These are phyloP conservation scores for Oryzias woworae DNA, from an alignment of 2,113 vertebrate genomes.

Conservation along the genomic window DNA sequence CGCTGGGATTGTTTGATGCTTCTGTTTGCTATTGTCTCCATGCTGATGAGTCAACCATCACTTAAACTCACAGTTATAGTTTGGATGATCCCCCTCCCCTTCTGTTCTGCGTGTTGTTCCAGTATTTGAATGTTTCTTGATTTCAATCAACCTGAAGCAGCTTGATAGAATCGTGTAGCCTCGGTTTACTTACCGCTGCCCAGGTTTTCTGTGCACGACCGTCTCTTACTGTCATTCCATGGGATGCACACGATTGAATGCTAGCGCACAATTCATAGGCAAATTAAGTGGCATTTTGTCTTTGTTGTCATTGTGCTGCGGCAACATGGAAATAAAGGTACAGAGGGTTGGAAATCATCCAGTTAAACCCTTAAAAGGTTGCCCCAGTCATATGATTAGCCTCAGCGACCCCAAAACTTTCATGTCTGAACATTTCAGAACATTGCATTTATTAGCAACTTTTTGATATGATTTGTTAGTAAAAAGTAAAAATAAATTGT, in stretches of 20 bases:
- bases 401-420: background rate
- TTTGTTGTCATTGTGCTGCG: constrained; percentile 6
- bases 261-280: constrained; percentile 1
- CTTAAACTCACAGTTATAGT: constrained; percentile 49
- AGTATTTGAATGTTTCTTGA: constrained; percentile 40
- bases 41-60: constrained; percentile 51
- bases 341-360: background rate
- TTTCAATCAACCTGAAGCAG: constrained; percentile 45
- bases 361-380: background rate
- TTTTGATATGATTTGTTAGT: too few relatives aligned
- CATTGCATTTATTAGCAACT: too few relatives aligned
- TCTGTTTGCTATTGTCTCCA: constrained; percentile 45
- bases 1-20: constrained; percentile 23
- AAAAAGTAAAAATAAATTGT: too few relatives aligned
- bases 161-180: constrained; percentile 50
- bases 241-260: constrained; percentile 9
- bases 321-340: constrained; percentile 2
- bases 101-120: constrained; percentile 37
- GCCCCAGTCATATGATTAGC: background rate
- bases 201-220: constrained; percentile 1
- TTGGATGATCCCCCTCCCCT: constrained; percentile 13
- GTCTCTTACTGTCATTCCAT: background rate
- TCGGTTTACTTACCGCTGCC: constrained; percentile 21
- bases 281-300: constrained; percentile 16
- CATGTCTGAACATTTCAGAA: background rate